Evolutionary conservation across 92 coral and sea anemone genomes (phyloP), one percentile per base, ranked within the genome.

Genomic region (Zoanthus gigantus): DNA sequence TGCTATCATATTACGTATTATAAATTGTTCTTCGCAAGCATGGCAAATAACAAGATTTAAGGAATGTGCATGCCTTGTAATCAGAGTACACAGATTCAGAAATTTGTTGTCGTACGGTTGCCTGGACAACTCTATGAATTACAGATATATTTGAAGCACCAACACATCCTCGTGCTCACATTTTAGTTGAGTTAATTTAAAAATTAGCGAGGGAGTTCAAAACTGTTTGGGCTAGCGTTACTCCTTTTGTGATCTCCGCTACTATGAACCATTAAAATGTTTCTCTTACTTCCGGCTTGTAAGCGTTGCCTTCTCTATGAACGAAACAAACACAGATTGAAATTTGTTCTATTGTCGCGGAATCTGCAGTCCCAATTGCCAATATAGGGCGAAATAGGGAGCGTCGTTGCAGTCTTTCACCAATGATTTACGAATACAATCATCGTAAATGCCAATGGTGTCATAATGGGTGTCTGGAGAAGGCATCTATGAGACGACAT

Each of bases 31-130:
- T 89, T 88, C 54, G 88, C 88, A 88, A 82, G 90, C 90, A 78
- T 87, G 90, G 67, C 87, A 87, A 71, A 88, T 88, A 68, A 89
- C 91, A 78, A 88, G 84, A 89, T 82, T 88, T 61, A 88, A 82
- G 66, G 90, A 88, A 89, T 88, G 90, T 88, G 91, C n/a, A n/a
- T n/a, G n/a, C 89, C 71, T 88, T 88, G 84, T 82, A 88, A 88
- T 82, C 89, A 77, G 82, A 89, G 91, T 88, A 88, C 91, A 76
- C 91, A 82, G 91, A 89, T 82, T 88, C 87, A 82, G 91, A 82
- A 72, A 88, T 72, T 82, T 78, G 91, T 77, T 88, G 91, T 78
- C 72, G 82, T 80, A 88, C 72, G 85, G 81, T 88, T 71, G 91
- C 91, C 82, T 88, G 91, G 80, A 88, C 82, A 69, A 89, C 91